Evolutionary conservation across 2,888 invertebrate genomes (phyloP).

Genomic region (Eupithecia centaureata): DNA sequence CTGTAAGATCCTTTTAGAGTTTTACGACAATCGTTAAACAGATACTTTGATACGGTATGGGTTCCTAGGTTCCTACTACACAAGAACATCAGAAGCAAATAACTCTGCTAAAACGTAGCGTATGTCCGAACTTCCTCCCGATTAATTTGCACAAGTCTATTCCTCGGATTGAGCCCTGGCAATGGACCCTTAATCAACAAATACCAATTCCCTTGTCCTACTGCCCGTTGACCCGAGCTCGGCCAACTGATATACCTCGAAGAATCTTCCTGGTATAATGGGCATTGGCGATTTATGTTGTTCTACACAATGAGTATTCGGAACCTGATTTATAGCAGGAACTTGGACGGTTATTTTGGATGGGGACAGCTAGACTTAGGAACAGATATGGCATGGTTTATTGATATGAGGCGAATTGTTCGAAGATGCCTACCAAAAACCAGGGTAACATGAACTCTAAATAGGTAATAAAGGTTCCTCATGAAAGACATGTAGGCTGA

Average conservation of each 20-base stretch:
- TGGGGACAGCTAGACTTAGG: not conserved
- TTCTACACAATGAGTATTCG: not conserved
- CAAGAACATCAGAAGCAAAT: not conserved
- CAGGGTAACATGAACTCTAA: not conserved
- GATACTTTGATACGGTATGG: no score
- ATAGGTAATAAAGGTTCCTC: not conserved
- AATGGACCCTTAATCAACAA: not conserved
- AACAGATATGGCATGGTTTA: not conserved
- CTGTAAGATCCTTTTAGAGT: not conserved
- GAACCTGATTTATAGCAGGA: not conserved
- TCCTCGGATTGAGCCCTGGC: not conserved
- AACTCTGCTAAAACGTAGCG: not conserved
- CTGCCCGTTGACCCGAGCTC: not conserved
- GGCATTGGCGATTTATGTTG: not conserved
- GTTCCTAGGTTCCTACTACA: not conserved
- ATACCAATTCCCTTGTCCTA: not conserved
- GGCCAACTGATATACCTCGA: not conserved
- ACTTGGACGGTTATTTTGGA: constrained; percentile 2
- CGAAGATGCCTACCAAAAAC: not conserved
- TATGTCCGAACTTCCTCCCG: not conserved
- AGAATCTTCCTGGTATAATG: constrained; percentile 6
- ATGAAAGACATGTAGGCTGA: not conserved
- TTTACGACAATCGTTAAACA: not conserved
- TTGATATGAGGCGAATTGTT: not conserved
- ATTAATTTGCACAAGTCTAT: not conserved